Conservation (phyloP, 2,113 vertebrate species). For the Oxyura jamaicensis region DNA sequence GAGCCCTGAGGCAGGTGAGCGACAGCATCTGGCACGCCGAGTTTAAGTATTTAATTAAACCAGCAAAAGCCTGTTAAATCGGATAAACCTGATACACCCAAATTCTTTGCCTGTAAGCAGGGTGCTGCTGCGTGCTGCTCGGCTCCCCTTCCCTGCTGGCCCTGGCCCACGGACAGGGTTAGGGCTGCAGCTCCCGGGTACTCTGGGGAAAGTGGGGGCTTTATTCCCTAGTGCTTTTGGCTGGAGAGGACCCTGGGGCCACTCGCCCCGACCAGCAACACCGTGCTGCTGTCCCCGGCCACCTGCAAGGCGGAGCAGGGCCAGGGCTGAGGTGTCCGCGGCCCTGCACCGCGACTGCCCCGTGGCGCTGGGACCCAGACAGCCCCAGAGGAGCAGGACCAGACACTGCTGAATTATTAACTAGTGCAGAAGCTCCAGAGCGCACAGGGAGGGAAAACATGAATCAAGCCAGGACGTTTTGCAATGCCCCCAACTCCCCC, state of each 20-base stretch:
- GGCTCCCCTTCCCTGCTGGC: rapidly evolving
- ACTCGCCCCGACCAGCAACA: rapidly evolving
- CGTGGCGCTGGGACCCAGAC: neutral
- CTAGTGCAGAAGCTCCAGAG: neutral
- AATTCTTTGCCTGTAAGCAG: slow-evolving; percentile 4
- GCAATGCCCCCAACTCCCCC: neutral
- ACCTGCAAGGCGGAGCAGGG: rapidly evolving
- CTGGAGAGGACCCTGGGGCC: rapidly evolving
- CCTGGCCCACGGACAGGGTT: neutral
- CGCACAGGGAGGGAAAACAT: neutral
- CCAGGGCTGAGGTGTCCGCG: no score
- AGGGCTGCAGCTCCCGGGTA: neutral
- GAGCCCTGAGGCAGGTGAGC: neutral
- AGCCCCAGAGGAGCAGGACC: neutral
- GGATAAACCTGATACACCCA: neutral
- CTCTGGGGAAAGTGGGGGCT: neutral
- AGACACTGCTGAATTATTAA: slow-evolving; percentile 13
- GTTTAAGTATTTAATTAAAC: neutral
- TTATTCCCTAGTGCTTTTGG: neutral
- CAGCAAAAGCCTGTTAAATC: neutral
- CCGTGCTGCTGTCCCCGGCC: neutral
- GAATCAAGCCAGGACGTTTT: slow-evolving; percentile 9
- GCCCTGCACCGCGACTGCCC: neutral
- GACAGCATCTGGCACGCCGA: neutral
- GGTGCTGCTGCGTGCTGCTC: rapidly evolving